These are phyloP conservation scores for Ictalurus punctatus DNA, from an alignment of 2,113 vertebrate species.

Conservation along the genomic window DNA sequence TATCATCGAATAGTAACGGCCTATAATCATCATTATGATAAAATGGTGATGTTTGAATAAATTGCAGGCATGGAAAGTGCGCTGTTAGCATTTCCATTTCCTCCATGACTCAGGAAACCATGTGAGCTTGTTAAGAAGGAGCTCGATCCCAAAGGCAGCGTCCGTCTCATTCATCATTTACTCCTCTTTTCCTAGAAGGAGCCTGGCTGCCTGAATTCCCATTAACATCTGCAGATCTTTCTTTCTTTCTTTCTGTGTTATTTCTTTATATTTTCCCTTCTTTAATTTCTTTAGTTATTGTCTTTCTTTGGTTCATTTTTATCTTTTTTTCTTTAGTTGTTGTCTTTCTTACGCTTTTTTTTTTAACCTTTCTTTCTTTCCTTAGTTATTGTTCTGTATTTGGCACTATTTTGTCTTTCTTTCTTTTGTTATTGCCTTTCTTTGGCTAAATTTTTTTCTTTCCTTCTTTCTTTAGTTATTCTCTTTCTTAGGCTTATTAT, in stretches of 20 bases:
- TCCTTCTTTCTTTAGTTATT: too few species aligned
- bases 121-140: slow-evolving; percentile 24
- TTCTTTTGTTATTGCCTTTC: too few species aligned
- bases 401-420: too few species aligned
- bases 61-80: slow-evolving; percentile 27
- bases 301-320: neutral
- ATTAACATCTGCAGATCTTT: slow-evolving; percentile 16
- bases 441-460: too few species aligned
- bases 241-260: neutral
- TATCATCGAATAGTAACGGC: too few species aligned
- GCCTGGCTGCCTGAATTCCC: neutral
- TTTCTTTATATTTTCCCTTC: neutral
- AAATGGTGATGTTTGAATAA: neutral
- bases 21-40: neutral
- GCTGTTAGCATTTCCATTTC: slow-evolving; percentile 26
- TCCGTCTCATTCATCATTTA: slow-evolving; percentile 28
- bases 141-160: neutral
- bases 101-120: slow-evolving; percentile 21
- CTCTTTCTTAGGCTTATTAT: too few species aligned
- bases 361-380: too few species aligned
- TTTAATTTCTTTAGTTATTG: too few species aligned
- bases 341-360: too few species aligned
- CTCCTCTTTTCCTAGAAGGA: slow-evolving; percentile 6
- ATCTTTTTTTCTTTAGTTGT: neutral
- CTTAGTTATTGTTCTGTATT: too few species aligned